These are phyloP conservation scores for Cheilosia soror DNA, from an alignment of 2,888 invertebrate genomes.

Conservation along the genomic window DNA sequence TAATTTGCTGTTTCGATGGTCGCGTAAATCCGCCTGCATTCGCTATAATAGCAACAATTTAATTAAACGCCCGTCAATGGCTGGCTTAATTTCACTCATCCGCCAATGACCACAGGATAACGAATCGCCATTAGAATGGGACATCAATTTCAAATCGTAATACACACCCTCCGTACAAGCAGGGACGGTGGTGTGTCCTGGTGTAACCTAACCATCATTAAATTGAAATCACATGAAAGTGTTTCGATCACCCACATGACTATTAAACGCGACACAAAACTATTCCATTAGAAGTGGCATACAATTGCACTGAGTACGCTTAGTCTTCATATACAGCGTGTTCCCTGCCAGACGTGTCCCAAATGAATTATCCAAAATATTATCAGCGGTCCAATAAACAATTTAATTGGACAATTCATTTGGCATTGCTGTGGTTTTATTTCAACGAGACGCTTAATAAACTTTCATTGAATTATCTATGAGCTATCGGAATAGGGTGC, in stretches of 20 bases:
- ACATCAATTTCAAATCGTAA: conserved; percentile 34
- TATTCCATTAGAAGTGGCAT: conserved; percentile 23
- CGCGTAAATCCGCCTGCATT: neutral
- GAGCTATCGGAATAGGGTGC: neutral
- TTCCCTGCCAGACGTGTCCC: conserved; percentile 14
- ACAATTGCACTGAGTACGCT: neutral
- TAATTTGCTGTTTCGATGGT: conserved; percentile 4
- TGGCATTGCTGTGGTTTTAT: conserved; percentile 46
- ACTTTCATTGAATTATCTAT: conserved; percentile 62
- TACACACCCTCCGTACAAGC: conserved; percentile 18
- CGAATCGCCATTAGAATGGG: conserved; percentile 38
- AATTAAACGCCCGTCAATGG: conserved; percentile 59
- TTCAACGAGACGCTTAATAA: conserved; percentile 64
- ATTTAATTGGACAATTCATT: conserved; percentile 72
- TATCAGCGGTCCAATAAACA: conserved; percentile 66
- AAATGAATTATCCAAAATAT: conserved; percentile 63
- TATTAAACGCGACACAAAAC: conserved; percentile 18
- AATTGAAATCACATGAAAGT: conserved; percentile 67
- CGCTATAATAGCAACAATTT: conserved; percentile 5
- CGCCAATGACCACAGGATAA: conserved; percentile 54
- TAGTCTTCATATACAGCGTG: neutral
- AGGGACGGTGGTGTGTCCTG: neutral
- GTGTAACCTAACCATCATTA: conserved; percentile 50
- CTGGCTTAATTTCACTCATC: conserved; percentile 63
- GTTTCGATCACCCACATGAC: conserved; percentile 8